Base-by-base conservation (phyloP, 2,888 invertebrate species). In the Pyrrhosoma nymphula region DNA sequence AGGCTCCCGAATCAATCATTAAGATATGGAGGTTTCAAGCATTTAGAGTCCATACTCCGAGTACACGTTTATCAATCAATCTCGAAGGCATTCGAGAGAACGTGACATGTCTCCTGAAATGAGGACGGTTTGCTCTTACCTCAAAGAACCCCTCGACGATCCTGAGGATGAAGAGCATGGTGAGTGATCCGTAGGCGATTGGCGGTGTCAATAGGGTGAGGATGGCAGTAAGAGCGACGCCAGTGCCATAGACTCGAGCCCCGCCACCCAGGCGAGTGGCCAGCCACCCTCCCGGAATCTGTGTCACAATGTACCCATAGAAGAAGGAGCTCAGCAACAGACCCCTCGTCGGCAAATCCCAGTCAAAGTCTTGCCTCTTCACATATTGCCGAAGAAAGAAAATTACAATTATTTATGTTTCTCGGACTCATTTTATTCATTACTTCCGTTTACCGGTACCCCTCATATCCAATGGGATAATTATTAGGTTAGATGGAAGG, bases 241-340 rank as follows among this genome's bases (percentile, higher is more conserved):
- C 99, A 95, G 98, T 97, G 55, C 98, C 98, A 95, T 96, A 97
- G 56, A 97, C 96, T 96, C 98, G 97, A 97, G 98, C 98, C 95
- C 99, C 99, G 96, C 99, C 99, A 96, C 99, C 99, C 96, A 99
- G 98, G 96, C 98, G 98, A 96, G 98, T 98, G 6, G 99, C 98
- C 95, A 99, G 97, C 98, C 98, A 98, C 93, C 99, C 99, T 0
- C 99, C 99, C 0, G 98, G 97, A 88, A 99, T 97, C 96, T 97
- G 99, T 0, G 99, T 99, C 95, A 98, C 97, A 95, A 99, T 98
- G 97, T 99, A 99, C 0, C 99, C 99, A 96, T 99, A 99, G 97
- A 99, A 99, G 97, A 99, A 99, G 0, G 99, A 98, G 96, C 98
- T 98, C 95, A 99, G 97, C 60, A 99, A 98, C 95, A 98, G 97